Conservation (phyloP, 2,888 invertebrate genomes). For the Netelia fuscicornis region DNA sequence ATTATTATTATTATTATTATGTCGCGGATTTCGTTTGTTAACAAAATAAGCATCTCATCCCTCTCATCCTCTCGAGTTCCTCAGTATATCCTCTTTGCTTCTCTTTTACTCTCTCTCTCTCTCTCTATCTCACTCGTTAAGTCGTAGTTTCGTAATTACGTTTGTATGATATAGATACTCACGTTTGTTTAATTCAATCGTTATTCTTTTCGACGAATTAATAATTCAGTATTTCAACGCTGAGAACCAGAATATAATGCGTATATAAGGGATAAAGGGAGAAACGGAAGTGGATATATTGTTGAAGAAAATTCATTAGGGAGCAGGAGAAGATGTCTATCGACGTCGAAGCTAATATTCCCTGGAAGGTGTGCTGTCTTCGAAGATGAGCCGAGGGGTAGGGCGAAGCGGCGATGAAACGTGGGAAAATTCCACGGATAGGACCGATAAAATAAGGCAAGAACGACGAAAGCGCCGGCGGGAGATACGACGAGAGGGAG, state of each 20-base stretch:
- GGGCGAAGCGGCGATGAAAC: slow-evolving; percentile 50
- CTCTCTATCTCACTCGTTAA: slow-evolving; percentile 45
- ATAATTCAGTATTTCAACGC: neutral
- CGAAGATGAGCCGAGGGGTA: neutral
- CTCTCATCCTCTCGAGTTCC: neutral
- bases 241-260: neutral
- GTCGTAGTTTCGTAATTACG: slow-evolving; percentile 45
- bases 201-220: slow-evolving; percentile 32
- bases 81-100: neutral
- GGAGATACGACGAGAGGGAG: slow-evolving; percentile 71
- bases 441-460: slow-evolving; percentile 5
- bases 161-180: slow-evolving; percentile 36
- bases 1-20: slow-evolving; percentile 37
- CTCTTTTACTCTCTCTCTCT: neutral
- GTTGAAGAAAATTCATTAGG: neutral
- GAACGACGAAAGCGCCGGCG: slow-evolving; percentile 40
- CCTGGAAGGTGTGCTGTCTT: neutral
- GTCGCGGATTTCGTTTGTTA: slow-evolving; percentile 65
- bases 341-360: slow-evolving; percentile 8
- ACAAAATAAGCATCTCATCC: slow-evolving; percentile 24
- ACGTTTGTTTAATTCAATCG: slow-evolving; percentile 34
- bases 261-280: neutral
- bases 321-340: neutral
- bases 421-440: slow-evolving; percentile 68
- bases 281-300: neutral